Percentiles rank a stretch among this genome's conserved stretches.
phyloP scores from a whole-genome alignment of 2,113 vertebrate genomes.

The Chionomys nivalis region DNA sequence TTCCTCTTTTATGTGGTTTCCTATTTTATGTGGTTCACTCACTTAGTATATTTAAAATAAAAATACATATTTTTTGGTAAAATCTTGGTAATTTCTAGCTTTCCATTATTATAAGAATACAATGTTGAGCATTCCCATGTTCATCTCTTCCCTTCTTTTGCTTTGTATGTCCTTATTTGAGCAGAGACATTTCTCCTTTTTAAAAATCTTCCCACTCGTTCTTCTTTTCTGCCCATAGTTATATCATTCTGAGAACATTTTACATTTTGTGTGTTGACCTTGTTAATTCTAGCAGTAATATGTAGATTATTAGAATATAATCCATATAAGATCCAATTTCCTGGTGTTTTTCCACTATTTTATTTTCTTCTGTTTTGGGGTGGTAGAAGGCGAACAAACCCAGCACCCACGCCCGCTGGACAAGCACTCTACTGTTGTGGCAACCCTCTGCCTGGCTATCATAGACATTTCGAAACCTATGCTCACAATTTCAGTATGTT shows the following conservation, averaged over 20 bases:
- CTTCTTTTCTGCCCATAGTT: not conserved
- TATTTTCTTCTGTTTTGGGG: not conserved
- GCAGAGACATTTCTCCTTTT: not conserved
- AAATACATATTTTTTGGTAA: not conserved
- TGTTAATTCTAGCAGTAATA: not conserved
- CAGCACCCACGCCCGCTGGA: not conserved
- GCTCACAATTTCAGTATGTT: not conserved
- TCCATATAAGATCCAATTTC: not conserved
- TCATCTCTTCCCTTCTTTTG: not conserved
- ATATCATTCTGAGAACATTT: not conserved
- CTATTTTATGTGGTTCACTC: not conserved
- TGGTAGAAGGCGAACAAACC: not conserved
- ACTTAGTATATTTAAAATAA: not conserved
- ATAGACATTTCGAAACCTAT: not conserved
- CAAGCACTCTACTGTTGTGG: not conserved
- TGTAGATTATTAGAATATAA: not conserved
- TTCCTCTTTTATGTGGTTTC: not conserved
- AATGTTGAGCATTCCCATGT: not conserved
- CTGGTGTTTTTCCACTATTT: not conserved
- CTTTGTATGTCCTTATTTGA: not conserved
- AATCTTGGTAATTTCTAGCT: not conserved
- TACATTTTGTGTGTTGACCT: not conserved
- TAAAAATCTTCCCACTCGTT: not conserved
- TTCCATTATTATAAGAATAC: not conserved
- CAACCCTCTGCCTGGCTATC: rapidly evolving